A percentile compares a stretch with the other conserved stretches of the same genome.
These are phyloP conservation scores for Cataglyphis cursor DNA, from an alignment of 2,888 invertebrate species.

Conservation along the genomic window DNA sequence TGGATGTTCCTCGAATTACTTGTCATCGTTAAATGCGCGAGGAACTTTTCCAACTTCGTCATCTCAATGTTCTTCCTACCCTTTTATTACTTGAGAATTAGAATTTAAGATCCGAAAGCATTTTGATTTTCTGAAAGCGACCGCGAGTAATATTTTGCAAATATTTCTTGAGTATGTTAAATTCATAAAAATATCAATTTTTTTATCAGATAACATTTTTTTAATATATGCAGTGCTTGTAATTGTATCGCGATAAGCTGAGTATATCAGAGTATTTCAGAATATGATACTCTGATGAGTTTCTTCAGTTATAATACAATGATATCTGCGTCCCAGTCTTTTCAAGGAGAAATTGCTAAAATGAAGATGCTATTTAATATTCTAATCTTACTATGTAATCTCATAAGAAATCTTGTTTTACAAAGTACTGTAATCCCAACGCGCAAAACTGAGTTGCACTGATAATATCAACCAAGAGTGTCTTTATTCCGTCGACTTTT, in stretches of 20 bases:
- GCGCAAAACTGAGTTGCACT: neutral
- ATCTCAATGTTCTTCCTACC: slow-evolving; percentile 29
- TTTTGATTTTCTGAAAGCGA: neutral
- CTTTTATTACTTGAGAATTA: slow-evolving; percentile 48
- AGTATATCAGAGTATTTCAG: neutral
- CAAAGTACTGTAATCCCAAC: slow-evolving; percentile 24
- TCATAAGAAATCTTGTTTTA: slow-evolving; percentile 25
- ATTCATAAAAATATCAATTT: neutral
- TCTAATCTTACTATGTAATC: slow-evolving; percentile 8
- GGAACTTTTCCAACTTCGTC: slow-evolving; percentile 44
- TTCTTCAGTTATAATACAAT: slow-evolving; percentile 9
- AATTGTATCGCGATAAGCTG: neutral
- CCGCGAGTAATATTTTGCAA: neutral
- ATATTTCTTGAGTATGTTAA: neutral
- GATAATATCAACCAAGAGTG: slow-evolving; percentile 15
- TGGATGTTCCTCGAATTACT: slow-evolving; percentile 43
- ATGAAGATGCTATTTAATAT: slow-evolving; percentile 28
- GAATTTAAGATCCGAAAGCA: slow-evolving; percentile 39
- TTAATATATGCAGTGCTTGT: neutral
- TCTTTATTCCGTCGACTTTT: neutral
- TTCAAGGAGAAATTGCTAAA: slow-evolving; percentile 22
- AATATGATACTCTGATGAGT: neutral
- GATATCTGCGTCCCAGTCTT: neutral
- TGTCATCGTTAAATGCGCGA: slow-evolving; percentile 33
- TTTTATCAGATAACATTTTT: neutral